Evolutionary conservation across 2,113 vertebrate genomes (phyloP).

Genomic region (Thermophis baileyi): DNA sequence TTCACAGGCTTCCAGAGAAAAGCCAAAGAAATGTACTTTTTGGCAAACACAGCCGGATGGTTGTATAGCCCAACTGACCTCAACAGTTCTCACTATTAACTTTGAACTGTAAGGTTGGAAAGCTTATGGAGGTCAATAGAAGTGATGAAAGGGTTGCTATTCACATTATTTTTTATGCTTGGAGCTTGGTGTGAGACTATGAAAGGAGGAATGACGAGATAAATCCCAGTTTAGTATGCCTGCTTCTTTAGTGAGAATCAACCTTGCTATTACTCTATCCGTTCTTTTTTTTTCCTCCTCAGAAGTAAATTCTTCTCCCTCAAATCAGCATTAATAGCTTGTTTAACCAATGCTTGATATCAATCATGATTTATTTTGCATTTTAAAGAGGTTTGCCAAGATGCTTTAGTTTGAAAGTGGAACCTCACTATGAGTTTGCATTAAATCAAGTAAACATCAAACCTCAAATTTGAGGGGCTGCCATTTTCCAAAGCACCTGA

Average conservation of each 20-base stretch:
- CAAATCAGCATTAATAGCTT: neutral
- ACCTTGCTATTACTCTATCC: neutral
- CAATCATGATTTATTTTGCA: neutral
- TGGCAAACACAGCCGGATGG: neutral
- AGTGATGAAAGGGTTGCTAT: neutral
- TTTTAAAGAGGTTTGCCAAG: neutral
- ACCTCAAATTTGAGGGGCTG: too few relatives aligned
- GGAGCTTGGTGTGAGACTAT: neutral
- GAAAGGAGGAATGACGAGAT: neutral
- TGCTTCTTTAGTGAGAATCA: too few relatives aligned
- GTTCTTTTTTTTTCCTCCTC: neutral
- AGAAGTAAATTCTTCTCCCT: neutral
- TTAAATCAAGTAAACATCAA: neutral
- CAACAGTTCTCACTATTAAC: rapidly evolving
- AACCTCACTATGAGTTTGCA: neutral
- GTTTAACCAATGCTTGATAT: neutral
- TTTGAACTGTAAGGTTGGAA: neutral
- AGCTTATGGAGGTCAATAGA: neutral
- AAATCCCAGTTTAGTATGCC: neutral
- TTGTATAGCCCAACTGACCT: neutral
- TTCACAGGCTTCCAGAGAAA: neutral
- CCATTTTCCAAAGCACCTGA: too few relatives aligned
- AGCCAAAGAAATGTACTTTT: neutral
- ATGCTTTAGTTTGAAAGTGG: neutral
- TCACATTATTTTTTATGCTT: neutral